Evolutionary conservation across 2,797 vertebrate species (phyloP).

Genomic region (Streptopelia turtur): DNA sequence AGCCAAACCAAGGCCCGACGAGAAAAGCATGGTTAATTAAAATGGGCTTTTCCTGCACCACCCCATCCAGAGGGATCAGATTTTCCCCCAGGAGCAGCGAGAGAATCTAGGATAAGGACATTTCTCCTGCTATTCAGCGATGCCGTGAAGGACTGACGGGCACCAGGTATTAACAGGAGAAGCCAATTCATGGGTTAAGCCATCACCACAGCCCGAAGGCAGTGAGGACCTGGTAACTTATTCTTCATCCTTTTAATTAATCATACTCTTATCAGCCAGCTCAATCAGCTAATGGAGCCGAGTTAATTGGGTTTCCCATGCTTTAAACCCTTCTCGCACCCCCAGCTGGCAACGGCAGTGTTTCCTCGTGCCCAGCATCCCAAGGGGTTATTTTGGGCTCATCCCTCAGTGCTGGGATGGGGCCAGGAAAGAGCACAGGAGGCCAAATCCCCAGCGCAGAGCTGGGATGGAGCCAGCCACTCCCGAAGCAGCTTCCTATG

Average conservation of each 20-base stretch:
- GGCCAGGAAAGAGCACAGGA: not conserved
- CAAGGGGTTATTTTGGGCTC: not conserved
- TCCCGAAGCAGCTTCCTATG: not conserved
- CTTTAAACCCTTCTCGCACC: not conserved
- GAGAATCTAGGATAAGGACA: fast-evolving
- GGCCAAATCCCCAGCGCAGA: not conserved
- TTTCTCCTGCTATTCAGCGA: not conserved
- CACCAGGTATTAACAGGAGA: not conserved
- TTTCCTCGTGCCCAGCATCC: not conserved
- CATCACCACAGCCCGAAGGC: fast-evolving
- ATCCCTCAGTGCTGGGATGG: not conserved
- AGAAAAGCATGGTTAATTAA: not conserved
- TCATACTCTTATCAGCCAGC: constrained; percentile 8
- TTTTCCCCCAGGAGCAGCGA: not conserved
- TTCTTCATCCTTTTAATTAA: constrained; percentile 46
- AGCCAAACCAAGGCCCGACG: fast-evolving
- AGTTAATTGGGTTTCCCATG: constrained; percentile 6
- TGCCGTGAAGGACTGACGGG: not conserved
- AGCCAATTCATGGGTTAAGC: not conserved
- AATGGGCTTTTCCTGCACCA: not conserved
- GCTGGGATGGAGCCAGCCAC: not conserved
- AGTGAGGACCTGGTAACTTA: not conserved
- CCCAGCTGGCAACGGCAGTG: not conserved
- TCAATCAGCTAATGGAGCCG: constrained; percentile 19
- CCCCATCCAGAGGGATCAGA: not conserved